A percentile compares a stretch with the other conserved stretches of the same genome.
These are phyloP conservation scores for Drosophila ercepeae DNA, from an alignment of 1,140 invertebrate genomes.

Conservation along the genomic window DNA sequence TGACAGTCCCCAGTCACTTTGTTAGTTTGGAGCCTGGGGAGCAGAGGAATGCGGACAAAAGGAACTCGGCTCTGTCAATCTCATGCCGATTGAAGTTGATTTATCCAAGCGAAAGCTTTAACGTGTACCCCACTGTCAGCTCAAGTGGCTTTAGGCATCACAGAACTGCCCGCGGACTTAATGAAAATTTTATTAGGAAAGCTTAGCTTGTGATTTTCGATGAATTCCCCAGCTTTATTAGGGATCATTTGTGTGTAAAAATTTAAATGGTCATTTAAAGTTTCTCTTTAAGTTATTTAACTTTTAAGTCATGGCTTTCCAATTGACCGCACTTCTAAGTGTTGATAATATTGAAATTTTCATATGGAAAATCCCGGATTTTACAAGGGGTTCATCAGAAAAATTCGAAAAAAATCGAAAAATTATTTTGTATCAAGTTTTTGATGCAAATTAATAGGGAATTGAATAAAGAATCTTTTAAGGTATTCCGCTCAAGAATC, in stretches of 20 bases:
- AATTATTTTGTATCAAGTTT: no score
- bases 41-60: slow-evolving; percentile 14
- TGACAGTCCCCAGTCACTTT: slow-evolving; percentile 41
- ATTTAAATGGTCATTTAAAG: slow-evolving; percentile 1
- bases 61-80: slow-evolving; percentile 43
- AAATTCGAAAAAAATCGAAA: no score
- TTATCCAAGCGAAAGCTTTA: slow-evolving; percentile 31
- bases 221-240: neutral
- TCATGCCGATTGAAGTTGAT: slow-evolving; percentile 45
- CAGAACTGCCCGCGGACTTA: slow-evolving; percentile 3
- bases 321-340: slow-evolving; percentile 17
- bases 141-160: slow-evolving; percentile 29
- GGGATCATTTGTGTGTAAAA: slow-evolving; percentile 7
- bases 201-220: slow-evolving; percentile 26
- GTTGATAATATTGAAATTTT: slow-evolving; percentile 39
- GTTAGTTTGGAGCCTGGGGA: slow-evolving; percentile 17
- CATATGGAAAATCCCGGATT: no score
- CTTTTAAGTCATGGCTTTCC: neutral
- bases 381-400: no score
- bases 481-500: no score
- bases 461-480: no score
- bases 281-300: neutral
- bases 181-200: slow-evolving; percentile 10
- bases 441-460: no score
- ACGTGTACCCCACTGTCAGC: slow-evolving; percentile 7